Conservation (phyloP, 1,140 invertebrate genomes). For the Eubasilissa regina region DNA sequence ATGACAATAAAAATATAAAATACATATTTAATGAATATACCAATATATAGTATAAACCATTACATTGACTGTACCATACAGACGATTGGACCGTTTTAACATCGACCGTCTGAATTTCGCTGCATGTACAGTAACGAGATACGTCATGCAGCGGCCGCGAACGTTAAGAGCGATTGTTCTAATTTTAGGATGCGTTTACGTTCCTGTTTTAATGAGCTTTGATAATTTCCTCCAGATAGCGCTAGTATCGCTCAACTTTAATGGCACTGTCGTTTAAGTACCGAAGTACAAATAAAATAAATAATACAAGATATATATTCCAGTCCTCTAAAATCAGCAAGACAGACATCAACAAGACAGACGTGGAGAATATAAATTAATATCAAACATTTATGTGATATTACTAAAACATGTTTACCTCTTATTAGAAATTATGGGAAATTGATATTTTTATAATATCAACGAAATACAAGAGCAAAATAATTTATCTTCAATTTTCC, state of each 20-base stretch:
- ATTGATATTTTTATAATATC: no score
- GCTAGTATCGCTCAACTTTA: conserved; percentile 8
- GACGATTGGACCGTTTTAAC: neutral
- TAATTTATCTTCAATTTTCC: no score
- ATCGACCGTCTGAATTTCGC: neutral
- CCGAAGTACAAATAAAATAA: conserved; percentile 8
- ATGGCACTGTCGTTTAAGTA: neutral
- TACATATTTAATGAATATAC: no score
- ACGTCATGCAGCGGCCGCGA: conserved; percentile 19
- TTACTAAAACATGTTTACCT: no score
- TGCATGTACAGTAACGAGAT: conserved; percentile 1
- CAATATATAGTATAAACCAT: neutral
- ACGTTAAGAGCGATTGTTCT: conserved; percentile 23
- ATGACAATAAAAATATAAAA: no score
- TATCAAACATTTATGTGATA: no score
- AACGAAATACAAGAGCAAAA: no score
- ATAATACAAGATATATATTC: no score
- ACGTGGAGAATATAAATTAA: no score
- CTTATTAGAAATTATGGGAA: no score
- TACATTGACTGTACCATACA: neutral
- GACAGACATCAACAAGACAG: no score
- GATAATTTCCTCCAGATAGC: conserved; percentile 33
- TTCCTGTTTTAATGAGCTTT: conserved; percentile 12
- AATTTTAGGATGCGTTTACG: conserved; percentile 37
- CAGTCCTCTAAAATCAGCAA: no score